Base-by-base conservation (phyloP, 2,113 vertebrate species). In the Mixornis gularis region DNA sequence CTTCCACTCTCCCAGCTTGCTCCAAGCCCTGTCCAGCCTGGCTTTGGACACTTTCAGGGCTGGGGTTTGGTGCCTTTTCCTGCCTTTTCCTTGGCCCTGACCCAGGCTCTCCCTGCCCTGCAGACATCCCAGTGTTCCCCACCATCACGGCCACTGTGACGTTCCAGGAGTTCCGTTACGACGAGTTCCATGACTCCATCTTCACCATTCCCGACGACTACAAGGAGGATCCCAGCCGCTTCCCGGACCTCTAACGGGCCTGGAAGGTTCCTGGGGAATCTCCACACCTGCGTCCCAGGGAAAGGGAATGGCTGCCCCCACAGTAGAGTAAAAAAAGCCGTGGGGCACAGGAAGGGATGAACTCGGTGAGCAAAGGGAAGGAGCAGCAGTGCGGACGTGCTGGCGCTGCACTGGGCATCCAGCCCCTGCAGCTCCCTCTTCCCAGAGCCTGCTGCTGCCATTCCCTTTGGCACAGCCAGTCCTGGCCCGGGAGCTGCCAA, bases 71-170 rank as follows among this genome's bases (percentile, higher is more conserved):
- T 74, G 20, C 18, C 53, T 0, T 0, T 2, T 30, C 0, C 14
- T 34, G 62, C 6, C 38, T 4, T 3, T 27, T 5, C 48, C 36
- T 10, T 27, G 38, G 38, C 38, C 38, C 38, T 38, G 38, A 38
- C 38, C 38, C 38, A 38, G 38, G 10, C 38, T 38, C 38, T 38
- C 38, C 38, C 38, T 38, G 87, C 74, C 52, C 3, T 2, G 20
- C 92, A 99, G 99, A 99, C 90, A 99, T 99, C 82, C 99, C 99
- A 0, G 99, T 99, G 46, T 99, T 99, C 95, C 99, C 99, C 52
- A 99, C 99, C 49, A 99, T 99, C 98, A 99, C 99, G 51, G 99
- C 99, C 97, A 99, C 99, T 72, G 99, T 99, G 97, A 99, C 99
- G 5, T 99, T 99, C 96, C 99, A 99, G 97, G 99, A 99, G 97